Evolutionary conservation across 1,140 invertebrate species (phyloP).

Genomic region (Sesamia nonagrioides): DNA sequence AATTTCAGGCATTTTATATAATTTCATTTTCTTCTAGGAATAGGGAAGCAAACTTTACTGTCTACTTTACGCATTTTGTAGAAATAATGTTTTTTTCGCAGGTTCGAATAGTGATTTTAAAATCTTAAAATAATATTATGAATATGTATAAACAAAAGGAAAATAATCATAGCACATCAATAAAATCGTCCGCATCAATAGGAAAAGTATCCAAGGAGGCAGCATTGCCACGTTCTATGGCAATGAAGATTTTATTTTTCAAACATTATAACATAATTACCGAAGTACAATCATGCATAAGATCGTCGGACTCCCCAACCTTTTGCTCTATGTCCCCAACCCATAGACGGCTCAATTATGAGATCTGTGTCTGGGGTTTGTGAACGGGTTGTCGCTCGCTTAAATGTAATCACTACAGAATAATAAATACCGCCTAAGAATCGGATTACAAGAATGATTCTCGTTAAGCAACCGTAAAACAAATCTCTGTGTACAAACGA

Average conservation of each 20-base stretch:
- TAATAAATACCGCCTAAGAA: slow-evolving; percentile 11
- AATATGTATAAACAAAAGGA: too few relatives aligned
- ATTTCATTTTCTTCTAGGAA: neutral
- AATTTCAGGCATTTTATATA: neutral
- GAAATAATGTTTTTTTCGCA: too few relatives aligned
- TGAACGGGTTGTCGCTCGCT: neutral
- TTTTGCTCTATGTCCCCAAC: too few relatives aligned
- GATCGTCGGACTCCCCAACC: neutral
- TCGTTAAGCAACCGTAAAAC: slow-evolving; percentile 63
- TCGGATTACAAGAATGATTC: slow-evolving; percentile 62
- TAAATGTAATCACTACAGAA: slow-evolving; percentile 10
- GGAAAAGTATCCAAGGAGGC: too few relatives aligned
- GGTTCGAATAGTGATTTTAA: too few relatives aligned
- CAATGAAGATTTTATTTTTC: neutral
- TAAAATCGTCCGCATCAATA: too few relatives aligned
- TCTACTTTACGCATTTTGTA: neutral
- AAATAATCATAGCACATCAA: too few relatives aligned
- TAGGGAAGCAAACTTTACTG: neutral
- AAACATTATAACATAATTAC: neutral
- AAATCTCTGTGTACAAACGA: slow-evolving; percentile 77
- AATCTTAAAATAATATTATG: too few relatives aligned
- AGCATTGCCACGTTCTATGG: neutral
- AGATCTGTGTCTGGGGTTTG: slow-evolving; percentile 16
- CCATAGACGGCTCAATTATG: slow-evolving; percentile 6
- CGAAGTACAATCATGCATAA: neutral